Base-by-base conservation (phyloP, 2,797 vertebrate species). In the Scarus forsteni region DNA sequence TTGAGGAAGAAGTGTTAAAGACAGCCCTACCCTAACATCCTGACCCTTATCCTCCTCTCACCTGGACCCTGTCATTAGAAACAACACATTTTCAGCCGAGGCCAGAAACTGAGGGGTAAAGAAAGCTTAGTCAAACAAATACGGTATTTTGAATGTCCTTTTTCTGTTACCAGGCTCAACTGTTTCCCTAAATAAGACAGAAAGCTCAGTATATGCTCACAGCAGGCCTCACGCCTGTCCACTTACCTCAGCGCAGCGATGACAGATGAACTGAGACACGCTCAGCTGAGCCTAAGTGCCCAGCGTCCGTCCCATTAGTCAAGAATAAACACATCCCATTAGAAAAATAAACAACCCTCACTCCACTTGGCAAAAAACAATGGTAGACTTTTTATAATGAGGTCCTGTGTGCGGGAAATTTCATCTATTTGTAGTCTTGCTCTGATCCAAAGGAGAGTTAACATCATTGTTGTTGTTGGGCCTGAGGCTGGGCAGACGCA, bases 291-390 rank as follows among this genome's bases (percentile, higher is more conserved):
- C 46, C 46, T 80, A 81, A 89, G 83, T 80, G 81, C 81, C 83
- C 67, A 46, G 55, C 53, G 75, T 65, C 87, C 60, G 78, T 85
- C 75, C 79, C 87, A 84, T 89, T 88, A 88, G 86, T 86, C 60
- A 75, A 85, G 89, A 89, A 88, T 89, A 90, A 92, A 87, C 89
- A 88, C 18, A 3, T 77, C 73, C 86, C 83, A 77, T 88, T 88
- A 87, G 72, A 77, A 87, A 90, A 90, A 92, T 84, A 90, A 90
- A 92, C 71, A 79, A 65, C 49, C 62, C 57, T 74, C 80, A 65
- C 69, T 74, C 12, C 19, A 69, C 66, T 73, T 59, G 72, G 70
- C 77, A 74, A 88, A 46, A 87, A 89, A 91, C 87, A 91, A 85
- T 85, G 77, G 65, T 35, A 62, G 60, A 14, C 67, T 73, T 70